A percentile compares a stretch with the other conserved stretches of the same genome.
Conservation (phyloP, 2,113 vertebrate genomes). For the Hemiprocne comata region DNA sequence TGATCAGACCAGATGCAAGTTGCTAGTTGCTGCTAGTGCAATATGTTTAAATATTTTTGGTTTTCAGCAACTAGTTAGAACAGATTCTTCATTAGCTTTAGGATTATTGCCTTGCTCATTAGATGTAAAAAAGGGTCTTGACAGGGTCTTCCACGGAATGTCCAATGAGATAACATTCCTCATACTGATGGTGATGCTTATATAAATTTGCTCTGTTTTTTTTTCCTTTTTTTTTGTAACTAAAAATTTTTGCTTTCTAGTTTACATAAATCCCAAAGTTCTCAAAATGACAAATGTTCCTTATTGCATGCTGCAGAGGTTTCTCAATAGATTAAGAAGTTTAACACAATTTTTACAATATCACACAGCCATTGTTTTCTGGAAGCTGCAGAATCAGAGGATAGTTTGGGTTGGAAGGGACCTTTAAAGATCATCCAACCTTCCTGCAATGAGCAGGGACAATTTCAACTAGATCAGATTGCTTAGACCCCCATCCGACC, state of each 20-base stretch:
- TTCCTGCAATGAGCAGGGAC: not conserved
- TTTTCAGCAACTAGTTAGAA: not conserved
- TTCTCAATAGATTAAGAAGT: not conserved
- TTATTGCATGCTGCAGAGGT: not conserved
- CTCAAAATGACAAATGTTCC: not conserved
- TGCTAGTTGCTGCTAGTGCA: not conserved
- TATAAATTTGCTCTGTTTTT: not conserved
- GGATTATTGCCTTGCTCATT: not conserved
- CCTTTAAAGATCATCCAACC: not conserved
- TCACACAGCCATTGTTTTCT: not conserved
- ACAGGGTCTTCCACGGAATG: not conserved
- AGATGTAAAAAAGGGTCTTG: not conserved
- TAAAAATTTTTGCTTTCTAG: not conserved
- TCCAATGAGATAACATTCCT: not conserved
- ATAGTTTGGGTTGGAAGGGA: not conserved
- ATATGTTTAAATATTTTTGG: not conserved
- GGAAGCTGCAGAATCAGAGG: not conserved
- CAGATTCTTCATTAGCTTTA: not conserved
- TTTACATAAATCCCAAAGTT: not conserved
- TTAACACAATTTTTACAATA: not conserved
- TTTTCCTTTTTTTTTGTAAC: not conserved
- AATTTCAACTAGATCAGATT: not conserved
- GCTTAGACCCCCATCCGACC: not conserved
- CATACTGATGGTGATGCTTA: not conserved
- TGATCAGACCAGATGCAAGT: not conserved